A percentile compares a stretch with the other conserved stretches of the same genome.
Conservation (phyloP, 2,888 invertebrate genomes). For the Megaustenia siamemsis region DNA sequence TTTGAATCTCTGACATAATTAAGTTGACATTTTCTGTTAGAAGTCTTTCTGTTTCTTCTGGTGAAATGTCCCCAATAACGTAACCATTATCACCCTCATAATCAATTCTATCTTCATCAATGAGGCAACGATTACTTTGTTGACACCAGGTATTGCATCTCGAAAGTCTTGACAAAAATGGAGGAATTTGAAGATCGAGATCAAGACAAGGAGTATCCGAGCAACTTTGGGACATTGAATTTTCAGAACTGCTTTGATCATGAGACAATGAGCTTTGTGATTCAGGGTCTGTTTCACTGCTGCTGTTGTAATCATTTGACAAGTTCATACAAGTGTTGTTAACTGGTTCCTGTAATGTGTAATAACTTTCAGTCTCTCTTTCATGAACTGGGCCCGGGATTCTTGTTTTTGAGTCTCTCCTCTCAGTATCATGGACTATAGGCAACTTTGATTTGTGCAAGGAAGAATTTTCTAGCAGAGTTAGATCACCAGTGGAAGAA, state of each 20-base stretch:
- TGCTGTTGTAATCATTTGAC: constrained; percentile 17
- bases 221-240: constrained; percentile 58
- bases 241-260: constrained; percentile 48
- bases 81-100: constrained; percentile 43
- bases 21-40: constrained; percentile 83
- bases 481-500: constrained; percentile 79
- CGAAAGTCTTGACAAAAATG: constrained; percentile 12
- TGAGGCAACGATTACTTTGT: constrained; percentile 19
- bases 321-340: constrained; percentile 58
- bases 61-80: constrained; percentile 61
- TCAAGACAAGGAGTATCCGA: constrained; percentile 57
- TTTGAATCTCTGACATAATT: constrained; percentile 82
- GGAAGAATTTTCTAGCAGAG: constrained; percentile 87
- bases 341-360: neutral
- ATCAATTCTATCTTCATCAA: constrained; percentile 18
- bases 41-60: constrained; percentile 62
- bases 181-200: constrained; percentile 24
- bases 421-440: constrained; percentile 49
- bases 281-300: neutral
- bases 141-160: constrained; percentile 31
- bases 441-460: constrained; percentile 82
- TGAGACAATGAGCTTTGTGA: constrained; percentile 36
- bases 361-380: constrained; percentile 34
- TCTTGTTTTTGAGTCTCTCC: constrained; percentile 47
- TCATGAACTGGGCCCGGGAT: constrained; percentile 23